Percentiles rank a stretch among this genome's conserved stretches.
Conservation (phyloP, 2,797 vertebrate genomes). For the Eidolon dupreanum region DNA sequence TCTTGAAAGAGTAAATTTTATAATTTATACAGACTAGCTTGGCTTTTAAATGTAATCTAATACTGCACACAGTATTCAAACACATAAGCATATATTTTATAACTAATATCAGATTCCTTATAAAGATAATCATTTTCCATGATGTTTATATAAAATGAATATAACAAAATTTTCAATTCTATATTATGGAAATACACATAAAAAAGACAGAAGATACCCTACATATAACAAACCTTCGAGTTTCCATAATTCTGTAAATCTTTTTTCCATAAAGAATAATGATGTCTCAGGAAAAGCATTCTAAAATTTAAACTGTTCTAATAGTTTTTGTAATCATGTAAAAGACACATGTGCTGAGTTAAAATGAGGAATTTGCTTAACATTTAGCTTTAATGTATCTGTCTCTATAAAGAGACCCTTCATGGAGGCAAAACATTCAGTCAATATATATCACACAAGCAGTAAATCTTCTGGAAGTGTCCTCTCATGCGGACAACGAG, state of each 20-base stretch:
- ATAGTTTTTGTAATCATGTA: background rate
- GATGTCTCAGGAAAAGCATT: background rate
- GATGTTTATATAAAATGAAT: slow-evolving; percentile 42
- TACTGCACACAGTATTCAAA: background rate
- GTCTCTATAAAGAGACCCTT: background rate
- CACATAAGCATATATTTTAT: slow-evolving; percentile 24
- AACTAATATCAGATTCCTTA: background rate
- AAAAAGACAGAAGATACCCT: background rate
- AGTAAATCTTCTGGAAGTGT: slow-evolving; percentile 6
- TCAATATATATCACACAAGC: background rate
- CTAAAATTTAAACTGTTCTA: background rate
- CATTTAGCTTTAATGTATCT: background rate
- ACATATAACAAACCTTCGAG: background rate
- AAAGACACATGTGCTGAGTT: background rate
- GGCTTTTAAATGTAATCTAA: slow-evolving; percentile 5
- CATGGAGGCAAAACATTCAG: background rate
- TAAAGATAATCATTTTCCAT: slow-evolving; percentile 16
- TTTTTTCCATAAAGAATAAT: slow-evolving; percentile 18
- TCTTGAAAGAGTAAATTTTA: background rate
- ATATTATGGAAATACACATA: background rate
- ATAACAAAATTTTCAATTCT: slow-evolving; percentile 21
- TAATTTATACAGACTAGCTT: background rate
- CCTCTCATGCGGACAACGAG: background rate
- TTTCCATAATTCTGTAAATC: background rate
- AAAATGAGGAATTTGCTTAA: slow-evolving; percentile 39